A percentile compares a stretch with the other conserved stretches of the same genome.
Evolutionary conservation across 2,797 vertebrate genomes (phyloP).

Genomic region (Silurus lanzhouensis): DNA sequence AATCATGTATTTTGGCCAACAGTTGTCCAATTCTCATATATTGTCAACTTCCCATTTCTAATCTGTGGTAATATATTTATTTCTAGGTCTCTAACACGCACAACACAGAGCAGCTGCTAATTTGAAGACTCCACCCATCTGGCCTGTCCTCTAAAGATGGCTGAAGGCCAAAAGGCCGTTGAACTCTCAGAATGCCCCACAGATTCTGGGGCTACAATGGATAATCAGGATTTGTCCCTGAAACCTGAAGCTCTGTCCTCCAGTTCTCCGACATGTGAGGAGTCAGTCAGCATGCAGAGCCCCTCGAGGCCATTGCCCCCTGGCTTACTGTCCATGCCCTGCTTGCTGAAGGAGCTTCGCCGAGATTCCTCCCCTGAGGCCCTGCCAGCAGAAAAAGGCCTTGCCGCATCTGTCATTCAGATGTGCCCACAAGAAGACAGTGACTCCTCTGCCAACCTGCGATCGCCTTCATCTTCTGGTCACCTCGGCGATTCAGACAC

Average conservation of each 20-base stretch:
- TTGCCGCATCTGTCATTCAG: constrained; percentile 72
- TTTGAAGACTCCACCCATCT: constrained; percentile 21
- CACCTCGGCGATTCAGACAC: constrained; percentile 97
- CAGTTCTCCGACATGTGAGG: constrained; percentile 46
- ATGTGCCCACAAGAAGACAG: constrained; percentile 85
- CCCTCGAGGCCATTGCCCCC: constrained; percentile 35
- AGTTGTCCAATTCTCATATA: not conserved
- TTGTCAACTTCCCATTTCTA: not conserved
- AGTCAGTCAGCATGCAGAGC: constrained; percentile 42
- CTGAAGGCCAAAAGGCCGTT: constrained; percentile 53
- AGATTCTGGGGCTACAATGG: constrained; percentile 69
- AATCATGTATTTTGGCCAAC: not conserved
- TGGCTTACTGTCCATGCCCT: constrained; percentile 55
- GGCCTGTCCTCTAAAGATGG: constrained; percentile 53
- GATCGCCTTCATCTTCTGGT: constrained; percentile 96
- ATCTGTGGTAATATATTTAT: not conserved
- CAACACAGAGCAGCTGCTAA: constrained; percentile 23
- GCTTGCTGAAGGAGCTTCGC: constrained; percentile 45
- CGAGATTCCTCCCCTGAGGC: constrained; percentile 7
- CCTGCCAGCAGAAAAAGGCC: constrained; percentile 78
- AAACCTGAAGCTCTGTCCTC: constrained; percentile 47
- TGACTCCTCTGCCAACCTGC: constrained; percentile 95
- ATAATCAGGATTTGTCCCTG: constrained; percentile 72
- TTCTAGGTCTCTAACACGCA: constrained; percentile 36
- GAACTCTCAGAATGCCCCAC: constrained; percentile 76